Percentiles rank a stretch among this genome's conserved stretches.
Evolutionary conservation across 1,140 invertebrate genomes (phyloP).

Genomic region (Steinernema feltiae): DNA sequence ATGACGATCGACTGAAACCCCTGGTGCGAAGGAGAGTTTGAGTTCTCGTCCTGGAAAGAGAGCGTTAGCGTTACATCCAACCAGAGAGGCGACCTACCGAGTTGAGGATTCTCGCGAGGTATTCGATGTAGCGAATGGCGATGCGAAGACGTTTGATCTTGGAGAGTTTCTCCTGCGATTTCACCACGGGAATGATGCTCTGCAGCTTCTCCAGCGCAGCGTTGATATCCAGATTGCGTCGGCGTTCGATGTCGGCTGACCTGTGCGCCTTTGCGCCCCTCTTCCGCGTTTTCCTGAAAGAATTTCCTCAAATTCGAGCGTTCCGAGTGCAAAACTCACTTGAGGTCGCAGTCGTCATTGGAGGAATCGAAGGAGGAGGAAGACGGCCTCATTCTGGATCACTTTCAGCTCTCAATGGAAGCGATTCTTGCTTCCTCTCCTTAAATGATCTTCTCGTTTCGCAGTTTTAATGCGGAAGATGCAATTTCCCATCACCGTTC

Average conservation of each 20-base stretch:
- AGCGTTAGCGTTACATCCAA: not conserved
- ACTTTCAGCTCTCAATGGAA: not conserved
- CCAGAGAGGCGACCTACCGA: not conserved
- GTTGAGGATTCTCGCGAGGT: not conserved
- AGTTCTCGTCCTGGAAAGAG: conserved; percentile 15
- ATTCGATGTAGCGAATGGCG: not conserved
- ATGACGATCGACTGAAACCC: not conserved
- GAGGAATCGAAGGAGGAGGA: not conserved
- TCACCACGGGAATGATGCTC: not conserved
- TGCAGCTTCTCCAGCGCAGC: not conserved
- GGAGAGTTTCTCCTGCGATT: not conserved
- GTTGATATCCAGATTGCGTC: not conserved
- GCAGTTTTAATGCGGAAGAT: too few species aligned
- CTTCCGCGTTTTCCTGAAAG: not conserved
- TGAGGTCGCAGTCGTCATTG: not conserved
- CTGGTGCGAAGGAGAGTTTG: not conserved
- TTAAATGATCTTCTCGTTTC: too few species aligned
- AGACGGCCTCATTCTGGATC: not conserved
- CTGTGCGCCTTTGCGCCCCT: not conserved
- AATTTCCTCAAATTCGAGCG: not conserved
- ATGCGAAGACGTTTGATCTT: not conserved
- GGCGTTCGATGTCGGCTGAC: conserved; percentile 6
- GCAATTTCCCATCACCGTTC: too few species aligned
- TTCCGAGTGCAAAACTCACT: not conserved
- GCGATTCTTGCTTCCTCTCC: not conserved